Evolutionary conservation across 2,797 vertebrate genomes (phyloP).

Genomic region (Sebastes flavidus): DNA sequence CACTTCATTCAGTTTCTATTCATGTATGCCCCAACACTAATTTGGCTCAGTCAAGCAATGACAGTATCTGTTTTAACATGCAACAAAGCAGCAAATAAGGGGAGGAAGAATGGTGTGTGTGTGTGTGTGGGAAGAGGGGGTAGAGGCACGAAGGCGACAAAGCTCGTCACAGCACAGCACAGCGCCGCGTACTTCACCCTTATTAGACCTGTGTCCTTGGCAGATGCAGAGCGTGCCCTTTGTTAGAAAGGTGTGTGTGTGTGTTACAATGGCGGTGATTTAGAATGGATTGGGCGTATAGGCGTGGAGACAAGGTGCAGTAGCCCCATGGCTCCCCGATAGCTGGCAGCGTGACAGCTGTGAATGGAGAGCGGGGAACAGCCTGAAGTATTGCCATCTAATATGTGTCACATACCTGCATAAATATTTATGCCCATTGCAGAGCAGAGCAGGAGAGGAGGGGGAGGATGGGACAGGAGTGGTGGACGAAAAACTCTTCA

Average conservation of each 20-base stretch:
- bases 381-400: constrained; percentile 85
- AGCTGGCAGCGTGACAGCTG: constrained; percentile 84
- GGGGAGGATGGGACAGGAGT: constrained; percentile 44
- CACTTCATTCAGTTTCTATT: constrained; percentile 69
- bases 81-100: constrained; percentile 71
- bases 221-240: constrained; percentile 84
- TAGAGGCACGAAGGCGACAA: constrained; percentile 55
- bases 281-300: constrained; percentile 82
- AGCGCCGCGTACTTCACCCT: constrained; percentile 75
- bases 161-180: constrained; percentile 68
- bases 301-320: constrained; percentile 83
- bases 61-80: constrained; percentile 79
- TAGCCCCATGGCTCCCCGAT: constrained; percentile 81
- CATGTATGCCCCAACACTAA: constrained; percentile 75
- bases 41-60: constrained; percentile 72
- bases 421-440: constrained; percentile 84
- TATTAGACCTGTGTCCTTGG: constrained; percentile 86
- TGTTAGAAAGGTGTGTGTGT: constrained; percentile 79
- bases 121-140: constrained; percentile 16
- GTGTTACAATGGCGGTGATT: constrained; percentile 83
- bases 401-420: constrained; percentile 84
- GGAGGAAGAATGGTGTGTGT: constrained; percentile 40
- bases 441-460: constrained; percentile 54
- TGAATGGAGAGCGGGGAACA: constrained; percentile 84
- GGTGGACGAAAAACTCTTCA: constrained; percentile 72